These are phyloP conservation scores for Nezara viridula DNA, from an alignment of 2,888 invertebrate genomes.

Conservation along the genomic window DNA sequence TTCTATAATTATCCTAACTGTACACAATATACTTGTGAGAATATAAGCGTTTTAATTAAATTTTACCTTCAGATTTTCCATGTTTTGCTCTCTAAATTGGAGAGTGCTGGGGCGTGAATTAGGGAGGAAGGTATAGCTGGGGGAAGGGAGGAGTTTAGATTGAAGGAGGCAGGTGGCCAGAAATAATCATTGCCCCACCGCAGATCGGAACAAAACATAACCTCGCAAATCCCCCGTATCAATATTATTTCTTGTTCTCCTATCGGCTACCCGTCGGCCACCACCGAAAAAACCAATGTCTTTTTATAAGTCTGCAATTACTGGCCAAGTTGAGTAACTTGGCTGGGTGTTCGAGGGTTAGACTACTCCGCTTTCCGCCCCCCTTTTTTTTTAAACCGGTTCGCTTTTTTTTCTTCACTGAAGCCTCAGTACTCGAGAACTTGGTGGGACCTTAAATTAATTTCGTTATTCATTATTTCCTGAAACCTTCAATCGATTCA, in stretches of 20 bases:
- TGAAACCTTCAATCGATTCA: not conserved
- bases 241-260: conserved; percentile 8
- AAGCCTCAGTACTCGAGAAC: not conserved
- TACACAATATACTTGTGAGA: not conserved
- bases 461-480: not conserved
- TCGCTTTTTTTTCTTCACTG: not conserved
- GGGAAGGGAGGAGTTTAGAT: not conserved
- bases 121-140: not conserved
- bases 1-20: not conserved
- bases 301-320: not conserved
- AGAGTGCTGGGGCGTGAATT: not conserved
- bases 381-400: not conserved
- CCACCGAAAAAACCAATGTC: not conserved
- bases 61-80: not conserved
- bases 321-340: not conserved
- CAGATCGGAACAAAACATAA: not conserved
- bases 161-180: not conserved
- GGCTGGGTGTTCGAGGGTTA: not conserved
- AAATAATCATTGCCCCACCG: not conserved
- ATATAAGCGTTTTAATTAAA: conserved; percentile 28
- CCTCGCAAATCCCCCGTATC: not conserved
- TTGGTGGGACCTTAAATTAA: not conserved
- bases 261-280: not conserved
- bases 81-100: not conserved
- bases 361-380: not conserved